Conservation (phyloP, 2,113 vertebrate genomes). For the Bujurquina vittata region DNA sequence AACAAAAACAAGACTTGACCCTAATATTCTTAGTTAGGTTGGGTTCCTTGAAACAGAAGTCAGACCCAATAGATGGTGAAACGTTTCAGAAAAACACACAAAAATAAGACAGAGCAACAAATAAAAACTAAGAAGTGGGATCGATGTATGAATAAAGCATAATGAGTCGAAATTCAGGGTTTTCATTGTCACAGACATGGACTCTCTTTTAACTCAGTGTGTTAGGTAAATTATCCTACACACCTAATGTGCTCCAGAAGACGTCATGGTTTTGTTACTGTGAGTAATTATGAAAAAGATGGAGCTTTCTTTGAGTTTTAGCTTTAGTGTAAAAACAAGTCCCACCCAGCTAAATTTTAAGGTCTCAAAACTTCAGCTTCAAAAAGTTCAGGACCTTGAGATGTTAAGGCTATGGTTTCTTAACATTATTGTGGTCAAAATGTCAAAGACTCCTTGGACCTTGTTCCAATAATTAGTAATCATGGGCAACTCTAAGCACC, state of each 20-base stretch:
- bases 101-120: neutral
- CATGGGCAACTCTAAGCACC: neutral
- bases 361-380: too few relatives aligned
- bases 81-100: neutral
- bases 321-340: too few relatives aligned
- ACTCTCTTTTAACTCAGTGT: neutral
- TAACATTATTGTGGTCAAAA: neutral
- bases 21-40: neutral
- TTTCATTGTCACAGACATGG: neutral
- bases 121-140: neutral
- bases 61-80: neutral
- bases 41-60: neutral
- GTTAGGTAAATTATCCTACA: neutral
- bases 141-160: neutral
- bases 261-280: neutral
- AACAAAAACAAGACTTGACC: neutral
- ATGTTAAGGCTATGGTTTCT: neutral
- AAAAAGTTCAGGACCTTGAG: neutral
- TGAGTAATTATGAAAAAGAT: neutral
- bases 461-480: fast-evolving
- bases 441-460: neutral
- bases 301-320: neutral
- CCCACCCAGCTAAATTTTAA: too few relatives aligned
- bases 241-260: too few relatives aligned
- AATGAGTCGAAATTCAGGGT: neutral